phyloP scores from a whole-genome alignment of 2,113 vertebrate species.

The Vulpes lagopus region DNA sequence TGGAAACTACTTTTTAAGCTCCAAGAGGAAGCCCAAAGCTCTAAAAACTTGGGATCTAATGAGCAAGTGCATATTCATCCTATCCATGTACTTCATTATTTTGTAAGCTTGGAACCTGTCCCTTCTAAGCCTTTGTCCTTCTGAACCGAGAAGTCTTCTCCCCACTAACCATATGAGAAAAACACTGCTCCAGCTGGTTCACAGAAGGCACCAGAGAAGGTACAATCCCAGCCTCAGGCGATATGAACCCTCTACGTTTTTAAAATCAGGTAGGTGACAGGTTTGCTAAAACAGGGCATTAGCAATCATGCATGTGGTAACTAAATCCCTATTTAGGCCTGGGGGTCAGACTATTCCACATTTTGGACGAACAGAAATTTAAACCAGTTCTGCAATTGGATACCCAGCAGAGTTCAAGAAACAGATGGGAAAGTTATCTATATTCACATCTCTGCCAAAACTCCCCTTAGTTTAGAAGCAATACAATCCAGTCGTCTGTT shows the following conservation, averaged over 20 bases:
- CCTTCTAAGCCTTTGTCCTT: background rate
- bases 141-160: background rate
- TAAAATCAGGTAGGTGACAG: background rate
- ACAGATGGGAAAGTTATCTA: background rate
- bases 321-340: background rate
- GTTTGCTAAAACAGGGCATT: constrained; percentile 27
- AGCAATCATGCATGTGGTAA: background rate
- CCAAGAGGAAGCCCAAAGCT: background rate
- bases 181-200: background rate
- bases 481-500: background rate
- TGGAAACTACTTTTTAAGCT: background rate
- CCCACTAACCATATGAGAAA: background rate
- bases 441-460: constrained; percentile 43
- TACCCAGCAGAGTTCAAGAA: background rate
- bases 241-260: constrained; percentile 37
- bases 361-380: background rate
- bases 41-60: background rate
- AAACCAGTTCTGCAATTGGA: background rate
- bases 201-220: background rate
- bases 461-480: constrained; percentile 22
- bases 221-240: background rate
- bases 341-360: background rate
- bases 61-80: background rate
- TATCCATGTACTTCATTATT: background rate
- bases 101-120: background rate